Evolutionary conservation across 1,140 invertebrate genomes (phyloP), one percentile per base, ranked within the genome.

Genomic region (Zaprionus vittiger): DNA sequence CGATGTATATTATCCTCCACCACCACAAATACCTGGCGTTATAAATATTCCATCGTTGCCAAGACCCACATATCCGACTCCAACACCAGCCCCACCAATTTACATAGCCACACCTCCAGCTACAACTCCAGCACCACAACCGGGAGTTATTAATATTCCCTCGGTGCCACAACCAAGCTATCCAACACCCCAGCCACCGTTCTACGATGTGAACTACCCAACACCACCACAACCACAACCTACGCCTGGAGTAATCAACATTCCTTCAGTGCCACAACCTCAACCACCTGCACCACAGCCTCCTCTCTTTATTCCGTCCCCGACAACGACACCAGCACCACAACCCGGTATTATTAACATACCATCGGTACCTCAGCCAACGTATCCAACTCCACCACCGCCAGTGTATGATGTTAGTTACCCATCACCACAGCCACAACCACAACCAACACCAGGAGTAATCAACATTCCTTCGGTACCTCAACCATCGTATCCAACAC

Each of bases 401-500:
- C 59, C 73, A 9, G 6, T 54, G 9, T 41, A 71, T 26, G 52
- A 54, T 41, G 54, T 49, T 1, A 65, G 47, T 9, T 54, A 64
- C 24, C 57, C 74, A 2, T 54, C 59, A 34, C 24, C 63, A 34
- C 31, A 31, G 7, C 57, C 47, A 7, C 66, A 65, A 15, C 47
- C 64, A 5, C 59, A 69, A 6, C 67, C 61, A 9, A 44, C 24
- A n/a, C 92, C 96, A 95, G 93, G 97, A 96, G 91, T 96, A 95
- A 28, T 94, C 94, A 83, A 94, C 34, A 75, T 86, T 28, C 83
- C 94, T 52, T 69, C 71, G 9, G 17, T 44, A 2, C 80, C 76
- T 5, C 62, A 63, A 24, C 76, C 80, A 2, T 20, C 44, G 4
- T 70, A 62, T 44, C 34, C 62, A 14, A 15, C 56, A 20, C 64